Percentiles rank a stretch among this genome's conserved stretches.
Conservation (phyloP, 2,888 invertebrate genomes). For the Chironomus tentans region DNA sequence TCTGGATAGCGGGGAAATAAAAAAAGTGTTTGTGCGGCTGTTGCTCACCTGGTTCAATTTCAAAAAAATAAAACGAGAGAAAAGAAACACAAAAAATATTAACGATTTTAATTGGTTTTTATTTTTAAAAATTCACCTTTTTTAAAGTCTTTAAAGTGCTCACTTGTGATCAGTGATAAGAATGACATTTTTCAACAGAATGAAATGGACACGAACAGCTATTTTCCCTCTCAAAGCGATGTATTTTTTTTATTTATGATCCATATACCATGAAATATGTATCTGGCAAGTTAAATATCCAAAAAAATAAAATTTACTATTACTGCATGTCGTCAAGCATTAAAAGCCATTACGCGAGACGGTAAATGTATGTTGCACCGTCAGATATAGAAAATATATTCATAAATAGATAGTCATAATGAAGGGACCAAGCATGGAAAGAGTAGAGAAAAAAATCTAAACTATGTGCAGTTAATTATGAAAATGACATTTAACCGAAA, state of each 20-base stretch:
- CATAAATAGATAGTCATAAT: background rate
- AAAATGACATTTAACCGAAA: conserved; percentile 19
- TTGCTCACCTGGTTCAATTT: conserved; percentile 1
- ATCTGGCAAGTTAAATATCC: background rate
- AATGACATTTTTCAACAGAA: conserved; percentile 7
- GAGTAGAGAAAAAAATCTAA: conserved; percentile 7
- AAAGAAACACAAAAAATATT: background rate
- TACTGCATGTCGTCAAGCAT: conserved; percentile 24
- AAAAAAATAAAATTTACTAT: background rate
- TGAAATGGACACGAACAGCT: background rate
- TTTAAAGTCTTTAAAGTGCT: background rate
- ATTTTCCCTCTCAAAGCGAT: background rate
- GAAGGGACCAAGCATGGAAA: background rate
- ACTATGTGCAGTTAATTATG: conserved; percentile 18
- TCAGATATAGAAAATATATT: background rate
- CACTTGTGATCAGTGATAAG: conserved; percentile 13
- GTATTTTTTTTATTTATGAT: conserved; percentile 8
- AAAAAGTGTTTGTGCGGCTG: background rate
- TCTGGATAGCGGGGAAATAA: conserved; percentile 2
- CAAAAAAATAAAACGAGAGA: background rate
- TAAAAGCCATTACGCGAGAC: conserved; percentile 19
- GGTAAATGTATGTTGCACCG: conserved; percentile 9
- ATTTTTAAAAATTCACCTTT: background rate
- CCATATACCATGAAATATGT: conserved; percentile 22
- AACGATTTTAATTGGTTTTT: conserved; percentile 7